Conservation (phyloP, 2,113 vertebrate genomes). For the Solea senegalensis region DNA sequence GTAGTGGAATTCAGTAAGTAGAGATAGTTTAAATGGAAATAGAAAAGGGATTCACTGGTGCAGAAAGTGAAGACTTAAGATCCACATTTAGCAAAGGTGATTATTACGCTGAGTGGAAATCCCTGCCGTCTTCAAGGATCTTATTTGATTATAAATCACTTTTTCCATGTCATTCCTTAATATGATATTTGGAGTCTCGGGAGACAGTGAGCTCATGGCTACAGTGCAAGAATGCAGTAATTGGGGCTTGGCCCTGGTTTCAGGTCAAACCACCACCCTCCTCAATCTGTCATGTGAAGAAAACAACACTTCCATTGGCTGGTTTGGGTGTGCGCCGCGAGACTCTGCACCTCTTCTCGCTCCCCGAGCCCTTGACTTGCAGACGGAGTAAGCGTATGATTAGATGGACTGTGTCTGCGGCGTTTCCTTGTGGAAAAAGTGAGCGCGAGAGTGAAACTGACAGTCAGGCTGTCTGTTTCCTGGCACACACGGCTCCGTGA, state of each 20-base stretch:
- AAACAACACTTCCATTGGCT: conserved; percentile 60
- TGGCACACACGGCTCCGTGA: conserved; percentile 50
- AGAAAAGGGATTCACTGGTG: no score
- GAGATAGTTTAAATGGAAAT: conserved; percentile 9
- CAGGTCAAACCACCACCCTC: conserved; percentile 63
- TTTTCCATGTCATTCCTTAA: conserved; percentile 77
- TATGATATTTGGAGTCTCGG: conserved; percentile 69
- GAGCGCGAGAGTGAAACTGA: conserved; percentile 61
- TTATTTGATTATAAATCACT: conserved; percentile 71
- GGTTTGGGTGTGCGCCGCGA: conserved; percentile 39
- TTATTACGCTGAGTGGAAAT: conserved; percentile 52
- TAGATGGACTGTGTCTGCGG: conserved; percentile 60
- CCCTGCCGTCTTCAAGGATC: conserved; percentile 54
- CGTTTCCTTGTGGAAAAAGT: conserved; percentile 73
- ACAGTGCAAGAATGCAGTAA: conserved; percentile 75
- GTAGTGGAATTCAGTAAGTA: conserved; percentile 19
- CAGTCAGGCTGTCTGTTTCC: conserved; percentile 66
- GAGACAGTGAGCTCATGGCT: conserved; percentile 82
- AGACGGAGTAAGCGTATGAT: conserved; percentile 59
- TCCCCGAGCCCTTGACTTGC: conserved; percentile 41
- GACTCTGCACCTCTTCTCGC: conserved; percentile 45
- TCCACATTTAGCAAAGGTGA: conserved; percentile 30
- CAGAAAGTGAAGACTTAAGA: background rate
- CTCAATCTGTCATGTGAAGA: conserved; percentile 56
- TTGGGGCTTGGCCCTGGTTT: conserved; percentile 66